Evolutionary conservation across 2,113 vertebrate species (phyloP).

Genomic region (Charina bottae): DNA sequence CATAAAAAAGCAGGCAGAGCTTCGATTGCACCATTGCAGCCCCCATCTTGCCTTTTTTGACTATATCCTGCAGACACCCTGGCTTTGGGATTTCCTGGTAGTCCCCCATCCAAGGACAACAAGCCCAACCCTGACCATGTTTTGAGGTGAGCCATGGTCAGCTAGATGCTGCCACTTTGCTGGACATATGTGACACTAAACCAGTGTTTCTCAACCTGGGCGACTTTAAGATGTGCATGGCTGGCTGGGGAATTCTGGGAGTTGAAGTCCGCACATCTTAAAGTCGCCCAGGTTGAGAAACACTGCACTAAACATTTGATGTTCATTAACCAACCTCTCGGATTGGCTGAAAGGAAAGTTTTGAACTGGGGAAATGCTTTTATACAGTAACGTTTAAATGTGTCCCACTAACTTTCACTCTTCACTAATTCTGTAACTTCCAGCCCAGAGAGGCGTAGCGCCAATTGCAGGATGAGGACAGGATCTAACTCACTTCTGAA

Average conservation of each 20-base stretch:
- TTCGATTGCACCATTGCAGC: background rate
- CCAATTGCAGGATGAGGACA: background rate
- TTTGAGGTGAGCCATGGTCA: background rate
- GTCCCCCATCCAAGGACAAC: background rate
- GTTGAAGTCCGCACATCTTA: too few species aligned
- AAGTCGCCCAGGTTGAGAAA: background rate
- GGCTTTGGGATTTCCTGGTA: background rate
- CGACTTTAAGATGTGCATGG: too few species aligned
- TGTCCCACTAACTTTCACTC: background rate
- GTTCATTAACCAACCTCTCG: background rate
- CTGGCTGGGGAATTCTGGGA: too few species aligned
- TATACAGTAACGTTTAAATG: background rate
- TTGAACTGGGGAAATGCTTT: background rate
- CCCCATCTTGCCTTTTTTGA: background rate
- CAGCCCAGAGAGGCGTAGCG: background rate
- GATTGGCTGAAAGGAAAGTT: background rate
- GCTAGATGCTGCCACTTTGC: background rate
- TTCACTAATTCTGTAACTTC: background rate
- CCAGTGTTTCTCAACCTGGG: too few species aligned
- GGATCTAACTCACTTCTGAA: constrained; percentile 5
- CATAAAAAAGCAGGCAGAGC: background rate
- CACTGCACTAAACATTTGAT: background rate
- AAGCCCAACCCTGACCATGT: background rate
- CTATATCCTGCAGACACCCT: background rate
- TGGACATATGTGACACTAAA: background rate